Conservation (phyloP, 2,797 vertebrate genomes). For the Mus spretus region DNA sequence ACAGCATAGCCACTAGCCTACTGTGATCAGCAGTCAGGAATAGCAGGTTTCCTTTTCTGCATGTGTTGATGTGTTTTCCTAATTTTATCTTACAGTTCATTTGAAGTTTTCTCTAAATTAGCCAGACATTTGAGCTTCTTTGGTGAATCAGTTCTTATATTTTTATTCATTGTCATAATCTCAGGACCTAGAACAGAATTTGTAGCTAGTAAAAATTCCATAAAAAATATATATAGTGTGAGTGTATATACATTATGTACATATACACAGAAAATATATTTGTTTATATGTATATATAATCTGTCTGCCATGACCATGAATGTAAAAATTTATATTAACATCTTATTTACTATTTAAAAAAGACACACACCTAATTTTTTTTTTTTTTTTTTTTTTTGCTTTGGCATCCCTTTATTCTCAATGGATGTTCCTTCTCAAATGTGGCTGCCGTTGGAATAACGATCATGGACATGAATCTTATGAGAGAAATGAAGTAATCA, state of each 20-base stretch:
- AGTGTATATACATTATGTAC: too few relatives aligned
- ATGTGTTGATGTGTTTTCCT: slow-evolving; percentile 1
- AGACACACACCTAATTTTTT: not conserved
- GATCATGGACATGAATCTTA: not conserved
- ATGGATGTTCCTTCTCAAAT: not conserved
- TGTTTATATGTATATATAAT: not conserved
- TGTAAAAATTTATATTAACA: slow-evolving; percentile 58
- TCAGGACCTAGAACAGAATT: slow-evolving; percentile 49
- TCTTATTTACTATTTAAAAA: slow-evolving; percentile 64
- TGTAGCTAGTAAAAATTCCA: slow-evolving; percentile 34
- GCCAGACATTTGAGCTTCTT: slow-evolving; percentile 59
- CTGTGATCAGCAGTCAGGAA: not conserved
- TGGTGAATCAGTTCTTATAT: slow-evolving; percentile 17
- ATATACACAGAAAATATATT: too few relatives aligned
- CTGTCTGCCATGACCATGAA: slow-evolving; percentile 52
- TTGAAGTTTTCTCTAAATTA: slow-evolving; percentile 39
- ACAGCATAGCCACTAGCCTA: not conserved
- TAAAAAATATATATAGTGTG: not conserved
- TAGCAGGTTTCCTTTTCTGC: slow-evolving; percentile 5
- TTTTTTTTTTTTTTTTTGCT: too few relatives aligned
- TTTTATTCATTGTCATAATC: slow-evolving; percentile 54
- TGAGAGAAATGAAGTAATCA: not conserved
- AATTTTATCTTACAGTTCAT: slow-evolving; percentile 37
- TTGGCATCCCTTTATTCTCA: slow-evolving; percentile 12
- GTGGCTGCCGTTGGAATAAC: not conserved